phyloP scores from a whole-genome alignment of 2,888 invertebrate species.

The Arge pagana region DNA sequence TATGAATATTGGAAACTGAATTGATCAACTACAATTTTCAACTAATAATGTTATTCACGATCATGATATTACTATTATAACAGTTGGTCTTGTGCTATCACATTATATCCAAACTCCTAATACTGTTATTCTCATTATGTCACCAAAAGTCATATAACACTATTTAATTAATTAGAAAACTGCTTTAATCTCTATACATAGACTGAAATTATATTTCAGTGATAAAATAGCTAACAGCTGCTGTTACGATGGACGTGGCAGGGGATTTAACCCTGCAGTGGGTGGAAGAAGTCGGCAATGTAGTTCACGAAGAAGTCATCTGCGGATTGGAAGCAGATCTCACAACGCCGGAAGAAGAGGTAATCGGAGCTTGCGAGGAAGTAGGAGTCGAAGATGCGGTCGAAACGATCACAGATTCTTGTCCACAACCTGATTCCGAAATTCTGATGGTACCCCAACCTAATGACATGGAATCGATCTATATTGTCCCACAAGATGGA shows the following conservation, averaged over 20 bases:
- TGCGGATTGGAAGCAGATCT: constrained; percentile 61
- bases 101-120: no score
- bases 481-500: constrained; percentile 58
- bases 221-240: constrained; percentile 40
- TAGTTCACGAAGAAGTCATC: constrained; percentile 61
- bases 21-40: no score
- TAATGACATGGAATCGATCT: constrained; percentile 57
- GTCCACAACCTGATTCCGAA: constrained; percentile 42
- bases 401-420: constrained; percentile 41
- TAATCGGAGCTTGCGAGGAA: constrained; percentile 59
- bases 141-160: no score
- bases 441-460: constrained; percentile 53
- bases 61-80: no score
- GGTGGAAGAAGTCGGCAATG: constrained; percentile 55
- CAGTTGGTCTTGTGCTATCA: no score
- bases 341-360: constrained; percentile 51
- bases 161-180: no score
- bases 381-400: constrained; percentile 56
- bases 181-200: no score
- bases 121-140: no score
- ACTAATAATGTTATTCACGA: no score
- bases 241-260: constrained; percentile 47
- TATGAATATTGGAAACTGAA: no score
- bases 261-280: constrained; percentile 53
- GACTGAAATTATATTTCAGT: constrained; percentile 36